phyloP scores from a whole-genome alignment of 35 echinoderm and acorn worm species.

The Antedon bifida region DNA sequence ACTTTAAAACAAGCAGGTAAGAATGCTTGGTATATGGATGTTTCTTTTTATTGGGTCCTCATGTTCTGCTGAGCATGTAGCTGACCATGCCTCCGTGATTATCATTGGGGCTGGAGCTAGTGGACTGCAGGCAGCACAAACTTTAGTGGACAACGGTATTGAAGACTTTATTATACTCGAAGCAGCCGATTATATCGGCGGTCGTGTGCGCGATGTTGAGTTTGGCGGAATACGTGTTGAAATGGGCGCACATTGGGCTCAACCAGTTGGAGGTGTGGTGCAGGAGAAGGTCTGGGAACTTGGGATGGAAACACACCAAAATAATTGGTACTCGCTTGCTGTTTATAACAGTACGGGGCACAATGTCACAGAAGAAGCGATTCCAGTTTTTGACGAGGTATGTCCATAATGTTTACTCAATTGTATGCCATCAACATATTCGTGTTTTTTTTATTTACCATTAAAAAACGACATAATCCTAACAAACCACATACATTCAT shows the following conservation, averaged over 20 bases:
- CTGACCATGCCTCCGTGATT: constrained; percentile 12
- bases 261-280: constrained; percentile 9
- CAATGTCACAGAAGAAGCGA: neutral
- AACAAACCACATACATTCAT: too few relatives aligned
- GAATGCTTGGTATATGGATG: too few relatives aligned
- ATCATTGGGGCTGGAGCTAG: constrained; percentile 26
- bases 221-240: constrained; percentile 27
- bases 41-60: too few relatives aligned
- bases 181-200: constrained; percentile 19
- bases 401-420: too few relatives aligned
- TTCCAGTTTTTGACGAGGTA: neutral
- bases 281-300: neutral
- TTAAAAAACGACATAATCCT: too few relatives aligned
- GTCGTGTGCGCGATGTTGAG: constrained; percentile 23
- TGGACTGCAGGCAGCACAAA: constrained; percentile 16
- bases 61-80: too few relatives aligned
- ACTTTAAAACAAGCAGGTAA: too few relatives aligned
- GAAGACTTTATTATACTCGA: constrained; percentile 25
- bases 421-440: neutral
- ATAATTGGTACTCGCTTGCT: neutral
- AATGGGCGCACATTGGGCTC: constrained; percentile 25
- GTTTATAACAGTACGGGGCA: neutral
- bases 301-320: neutral
- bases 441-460: neutral
- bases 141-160: constrained; percentile 11